phyloP scores from a whole-genome alignment of 2,888 invertebrate species.

The Ormia ochracea region DNA sequence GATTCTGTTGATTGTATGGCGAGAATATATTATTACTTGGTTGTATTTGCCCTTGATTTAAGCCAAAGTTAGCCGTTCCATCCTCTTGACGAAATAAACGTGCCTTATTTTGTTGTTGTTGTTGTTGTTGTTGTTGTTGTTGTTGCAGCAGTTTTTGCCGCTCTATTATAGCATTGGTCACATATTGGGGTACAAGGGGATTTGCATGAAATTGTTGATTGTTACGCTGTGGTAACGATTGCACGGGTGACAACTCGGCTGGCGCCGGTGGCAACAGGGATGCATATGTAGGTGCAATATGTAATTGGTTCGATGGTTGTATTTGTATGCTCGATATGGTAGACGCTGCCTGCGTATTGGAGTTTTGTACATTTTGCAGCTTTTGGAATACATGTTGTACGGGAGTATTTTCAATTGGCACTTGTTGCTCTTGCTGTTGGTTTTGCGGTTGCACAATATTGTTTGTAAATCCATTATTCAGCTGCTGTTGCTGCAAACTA shows the following conservation, averaged over 20 bases:
- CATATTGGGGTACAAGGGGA: constrained; percentile 67
- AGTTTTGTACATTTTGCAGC: constrained; percentile 57
- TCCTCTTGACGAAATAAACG: constrained; percentile 79
- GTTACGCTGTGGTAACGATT: constrained; percentile 69
- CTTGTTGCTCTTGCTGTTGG: constrained; percentile 33
- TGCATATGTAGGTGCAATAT: constrained; percentile 68
- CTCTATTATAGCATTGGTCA: constrained; percentile 69
- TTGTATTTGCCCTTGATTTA: constrained; percentile 77
- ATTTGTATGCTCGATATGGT: constrained; percentile 67
- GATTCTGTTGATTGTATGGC: constrained; percentile 76
- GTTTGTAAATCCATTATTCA: constrained; percentile 41
- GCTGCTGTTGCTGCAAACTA: constrained; percentile 53
- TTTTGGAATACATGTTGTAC: constrained; percentile 71
- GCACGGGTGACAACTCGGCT: constrained; percentile 65
- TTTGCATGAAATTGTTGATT: constrained; percentile 67
- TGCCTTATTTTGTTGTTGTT: constrained; percentile 70
- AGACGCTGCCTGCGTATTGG: constrained; percentile 49
- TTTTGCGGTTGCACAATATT: constrained; percentile 59
- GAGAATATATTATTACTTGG: constrained; percentile 77
- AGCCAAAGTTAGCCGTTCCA: constrained; percentile 82
- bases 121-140: constrained; percentile 68
- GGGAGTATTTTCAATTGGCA: constrained; percentile 67
- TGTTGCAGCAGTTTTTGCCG: constrained; percentile 66
- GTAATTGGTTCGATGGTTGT: constrained; percentile 74
- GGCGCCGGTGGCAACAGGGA: constrained; percentile 63